Conservation (phyloP, 2,113 vertebrate genomes). For the Oreochromis spilurus region DNA sequence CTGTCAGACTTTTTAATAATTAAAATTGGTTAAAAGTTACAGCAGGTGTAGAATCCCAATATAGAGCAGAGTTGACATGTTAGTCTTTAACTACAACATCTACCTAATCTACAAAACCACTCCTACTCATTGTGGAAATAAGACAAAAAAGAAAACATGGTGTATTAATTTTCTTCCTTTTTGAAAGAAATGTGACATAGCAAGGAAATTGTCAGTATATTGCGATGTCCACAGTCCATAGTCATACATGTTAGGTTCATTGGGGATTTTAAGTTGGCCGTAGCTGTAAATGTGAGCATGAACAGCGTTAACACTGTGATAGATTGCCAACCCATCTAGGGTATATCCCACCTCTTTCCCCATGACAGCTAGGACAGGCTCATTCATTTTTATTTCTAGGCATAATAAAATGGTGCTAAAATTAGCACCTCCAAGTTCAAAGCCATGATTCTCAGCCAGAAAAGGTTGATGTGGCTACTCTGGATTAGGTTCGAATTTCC, state of each 20-base stretch:
- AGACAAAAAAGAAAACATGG: neutral
- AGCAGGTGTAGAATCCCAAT: neutral
- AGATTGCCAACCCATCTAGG: neutral
- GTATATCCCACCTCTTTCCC: neutral
- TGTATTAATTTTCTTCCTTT: neutral
- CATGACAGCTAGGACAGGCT: neutral
- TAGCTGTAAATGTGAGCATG: neutral
- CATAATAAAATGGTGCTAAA: neutral
- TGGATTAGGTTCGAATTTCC: neutral
- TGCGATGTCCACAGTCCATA: neutral
- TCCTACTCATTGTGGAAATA: neutral
- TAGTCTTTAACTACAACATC: neutral
- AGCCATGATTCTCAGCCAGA: neutral
- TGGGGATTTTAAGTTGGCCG: neutral
- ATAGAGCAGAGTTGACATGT: neutral
- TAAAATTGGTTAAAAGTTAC: neutral
- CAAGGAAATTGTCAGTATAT: neutral
- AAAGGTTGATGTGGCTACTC: neutral
- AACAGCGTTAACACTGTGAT: neutral
- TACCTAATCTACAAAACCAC: neutral
- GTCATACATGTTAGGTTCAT: neutral
- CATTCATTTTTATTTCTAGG: neutral
- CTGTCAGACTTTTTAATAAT: neutral
- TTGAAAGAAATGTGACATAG: neutral
- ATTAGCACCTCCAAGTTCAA: neutral